Base-by-base conservation (phyloP, 1,140 invertebrate genomes). In the Drusus annulatus region DNA sequence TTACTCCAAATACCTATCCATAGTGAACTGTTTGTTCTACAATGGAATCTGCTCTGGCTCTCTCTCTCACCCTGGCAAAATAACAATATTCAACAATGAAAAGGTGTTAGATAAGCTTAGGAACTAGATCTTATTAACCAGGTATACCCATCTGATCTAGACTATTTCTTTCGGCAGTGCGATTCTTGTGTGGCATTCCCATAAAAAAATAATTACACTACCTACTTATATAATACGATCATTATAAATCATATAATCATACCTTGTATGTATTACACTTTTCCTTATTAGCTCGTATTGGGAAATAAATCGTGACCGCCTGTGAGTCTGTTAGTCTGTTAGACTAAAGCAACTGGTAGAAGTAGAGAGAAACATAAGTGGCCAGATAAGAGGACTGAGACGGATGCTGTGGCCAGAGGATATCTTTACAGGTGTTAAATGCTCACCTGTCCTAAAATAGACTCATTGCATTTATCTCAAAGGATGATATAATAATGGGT, bases 381-480 rank as follows among this genome's bases (percentile, higher is more conserved):
- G 2, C 5, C 65, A 16, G 23, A n/a, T 45, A 21, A 19, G 17
- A 19, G 31, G 65, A 69, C 31, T 50, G 19, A 69, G 65, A 69
- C 51, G 16, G 36, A 69, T 69, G 65, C 23, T 21, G n/a, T 4
- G 6, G 16, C 7, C 45, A 50, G 36, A 50, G 36, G 36, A 51
- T 51, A 69, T 69, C 65, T 69, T 17, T 19, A 69, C 65, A 69
- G 65, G 65, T 69, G 65, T 69, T 69, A 50, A 45, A 69, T 69
- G 31, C 15, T 10, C 17, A 50, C 65, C 65, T 69, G 65, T 69
- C 65, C 21, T 13, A n/a, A 19, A 19, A 23, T n/a, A 50, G 65
- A 69, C 28, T 69, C 21, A n/a, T 69, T 69, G 36, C 28, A 69
- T 69, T 69, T 69, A 69, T 63, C 60, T 63, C 13, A 8, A 5